Conservation (phyloP, 2,888 invertebrate species). For the Xanthia icteritia region DNA sequence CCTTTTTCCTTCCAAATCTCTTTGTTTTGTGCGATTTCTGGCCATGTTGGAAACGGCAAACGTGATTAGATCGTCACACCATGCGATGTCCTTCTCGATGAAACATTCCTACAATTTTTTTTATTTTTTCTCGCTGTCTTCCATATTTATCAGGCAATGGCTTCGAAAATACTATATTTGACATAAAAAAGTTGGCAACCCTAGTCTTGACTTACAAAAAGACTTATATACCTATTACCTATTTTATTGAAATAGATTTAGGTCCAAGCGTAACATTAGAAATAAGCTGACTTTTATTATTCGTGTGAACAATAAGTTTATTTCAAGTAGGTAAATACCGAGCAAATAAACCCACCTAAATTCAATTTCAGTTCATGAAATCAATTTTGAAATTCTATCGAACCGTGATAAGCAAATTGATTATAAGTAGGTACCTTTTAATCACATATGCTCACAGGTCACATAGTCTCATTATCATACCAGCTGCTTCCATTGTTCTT, state of each 20-base stretch:
- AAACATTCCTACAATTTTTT: too few species aligned
- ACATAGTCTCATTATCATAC: background rate
- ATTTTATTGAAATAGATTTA: constrained; percentile 11
- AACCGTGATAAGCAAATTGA: background rate
- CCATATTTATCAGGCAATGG: too few species aligned
- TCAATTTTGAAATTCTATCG: constrained; percentile 4
- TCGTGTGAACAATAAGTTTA: background rate
- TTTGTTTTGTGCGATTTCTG: too few species aligned
- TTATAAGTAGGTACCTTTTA: too few species aligned
- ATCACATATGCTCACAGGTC: background rate
- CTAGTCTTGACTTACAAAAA: background rate
- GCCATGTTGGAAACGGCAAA: too few species aligned
- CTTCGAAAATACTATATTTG: too few species aligned
- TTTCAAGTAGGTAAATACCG: background rate
- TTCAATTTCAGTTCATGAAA: constrained; percentile 24
- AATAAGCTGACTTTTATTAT: background rate
- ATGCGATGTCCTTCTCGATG: too few species aligned
- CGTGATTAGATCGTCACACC: too few species aligned
- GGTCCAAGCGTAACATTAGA: background rate
- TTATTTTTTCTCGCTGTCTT: too few species aligned
- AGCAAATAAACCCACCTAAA: background rate
- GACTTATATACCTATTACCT: background rate
- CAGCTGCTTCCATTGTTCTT: background rate
- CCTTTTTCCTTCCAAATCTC: too few species aligned
- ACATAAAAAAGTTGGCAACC: too few species aligned